These are phyloP conservation scores for Crenichthys baileyi DNA, from an alignment of 2,797 vertebrate genomes.

Conservation along the genomic window DNA sequence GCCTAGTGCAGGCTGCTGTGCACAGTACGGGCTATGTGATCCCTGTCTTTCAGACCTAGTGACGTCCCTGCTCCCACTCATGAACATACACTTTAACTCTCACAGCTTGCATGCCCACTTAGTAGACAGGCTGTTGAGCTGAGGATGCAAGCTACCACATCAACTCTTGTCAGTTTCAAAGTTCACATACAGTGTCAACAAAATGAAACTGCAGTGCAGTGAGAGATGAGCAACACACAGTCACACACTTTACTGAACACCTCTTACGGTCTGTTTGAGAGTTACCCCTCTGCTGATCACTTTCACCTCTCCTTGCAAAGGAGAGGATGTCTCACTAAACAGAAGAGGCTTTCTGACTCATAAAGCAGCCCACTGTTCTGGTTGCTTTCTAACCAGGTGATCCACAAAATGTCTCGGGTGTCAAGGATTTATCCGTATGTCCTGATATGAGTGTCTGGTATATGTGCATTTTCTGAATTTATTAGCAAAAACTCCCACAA, in stretches of 20 bases:
- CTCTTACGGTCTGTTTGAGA: conserved; percentile 29
- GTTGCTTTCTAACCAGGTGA: conserved; percentile 32
- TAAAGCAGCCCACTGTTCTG: conserved; percentile 35
- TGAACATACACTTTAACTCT: neutral
- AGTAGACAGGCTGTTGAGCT: conserved; percentile 18
- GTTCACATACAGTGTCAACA: conserved; percentile 34
- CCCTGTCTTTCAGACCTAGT: neutral
- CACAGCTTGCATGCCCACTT: neutral
- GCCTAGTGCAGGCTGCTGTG: no score
- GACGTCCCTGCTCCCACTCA: neutral
- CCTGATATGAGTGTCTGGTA: neutral
- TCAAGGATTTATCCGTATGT: conserved; percentile 13
- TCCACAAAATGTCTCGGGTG: conserved; percentile 48
- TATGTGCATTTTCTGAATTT: conserved; percentile 38
- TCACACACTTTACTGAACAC: conserved; percentile 13
- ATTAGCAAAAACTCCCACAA: conserved; percentile 36
- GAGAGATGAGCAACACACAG: conserved; percentile 23
- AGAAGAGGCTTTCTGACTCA: conserved; percentile 43
- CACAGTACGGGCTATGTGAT: no score
- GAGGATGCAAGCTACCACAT: conserved; percentile 42
- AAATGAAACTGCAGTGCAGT: conserved; percentile 24
- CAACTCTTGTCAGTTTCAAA: conserved; percentile 39
- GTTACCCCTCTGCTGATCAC: conserved; percentile 32
- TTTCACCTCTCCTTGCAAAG: conserved; percentile 25
- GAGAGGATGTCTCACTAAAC: conserved; percentile 35